A percentile compares a stretch with the other conserved stretches of the same genome.
Evolutionary conservation across 2,888 invertebrate species (phyloP).

Genomic region (Diarsia rubi): DNA sequence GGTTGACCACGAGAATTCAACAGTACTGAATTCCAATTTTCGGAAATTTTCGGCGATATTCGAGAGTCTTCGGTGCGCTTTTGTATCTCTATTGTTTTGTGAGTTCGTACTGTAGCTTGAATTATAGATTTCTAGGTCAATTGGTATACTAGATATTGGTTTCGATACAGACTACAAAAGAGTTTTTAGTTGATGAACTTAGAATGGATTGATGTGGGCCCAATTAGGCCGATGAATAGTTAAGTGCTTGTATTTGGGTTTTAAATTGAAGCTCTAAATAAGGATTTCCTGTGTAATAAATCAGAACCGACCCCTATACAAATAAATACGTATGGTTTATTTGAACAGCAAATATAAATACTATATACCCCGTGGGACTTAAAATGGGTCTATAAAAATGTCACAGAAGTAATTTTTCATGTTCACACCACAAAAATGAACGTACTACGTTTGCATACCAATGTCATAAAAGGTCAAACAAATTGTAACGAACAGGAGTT

Average conservation of each 20-base stretch:
- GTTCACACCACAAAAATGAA: constrained; percentile 35
- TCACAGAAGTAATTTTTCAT: constrained; percentile 51
- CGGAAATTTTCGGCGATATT: constrained; percentile 25
- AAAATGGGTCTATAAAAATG: constrained; percentile 50
- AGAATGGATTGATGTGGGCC: constrained; percentile 13
- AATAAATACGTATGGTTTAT: constrained; percentile 14
- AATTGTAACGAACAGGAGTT: constrained; percentile 55
- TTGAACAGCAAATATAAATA: constrained; percentile 19
- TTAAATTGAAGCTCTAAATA: constrained; percentile 29
- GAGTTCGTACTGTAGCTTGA: background rate
- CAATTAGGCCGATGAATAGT: constrained; percentile 28
- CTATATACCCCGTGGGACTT: constrained; percentile 22
- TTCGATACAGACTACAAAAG: constrained; percentile 18
- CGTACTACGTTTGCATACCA: constrained; percentile 43
- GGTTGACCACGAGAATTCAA: constrained; percentile 51
- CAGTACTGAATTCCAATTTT: constrained; percentile 43
- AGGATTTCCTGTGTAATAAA: constrained; percentile 29
- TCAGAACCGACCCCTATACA: constrained; percentile 9
- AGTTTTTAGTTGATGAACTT: background rate
- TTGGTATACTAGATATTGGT: constrained; percentile 30
- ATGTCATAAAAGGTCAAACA: constrained; percentile 51
- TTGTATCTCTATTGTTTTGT: constrained; percentile 36
- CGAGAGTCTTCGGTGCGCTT: constrained; percentile 16
- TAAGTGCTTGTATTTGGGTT: constrained; percentile 10
- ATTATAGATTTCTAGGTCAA: constrained; percentile 26